A percentile compares a stretch with the other conserved stretches of the same genome.
Evolutionary conservation across 2,797 vertebrate species (phyloP).

Genomic region (Phataginus tetradactyla): DNA sequence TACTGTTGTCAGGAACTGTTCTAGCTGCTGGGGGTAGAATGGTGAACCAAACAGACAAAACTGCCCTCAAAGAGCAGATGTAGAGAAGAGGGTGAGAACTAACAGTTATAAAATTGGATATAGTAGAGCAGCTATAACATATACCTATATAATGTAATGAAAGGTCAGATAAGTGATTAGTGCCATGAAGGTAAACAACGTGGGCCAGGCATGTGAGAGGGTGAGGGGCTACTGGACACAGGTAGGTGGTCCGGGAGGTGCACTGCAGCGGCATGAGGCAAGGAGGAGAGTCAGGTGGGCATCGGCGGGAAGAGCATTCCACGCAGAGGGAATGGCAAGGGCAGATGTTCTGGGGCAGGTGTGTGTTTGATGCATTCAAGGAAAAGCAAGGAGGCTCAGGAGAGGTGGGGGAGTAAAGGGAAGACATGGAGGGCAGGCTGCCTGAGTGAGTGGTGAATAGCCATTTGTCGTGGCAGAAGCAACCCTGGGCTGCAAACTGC

Average conservation of each 20-base stretch:
- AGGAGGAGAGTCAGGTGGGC: background rate
- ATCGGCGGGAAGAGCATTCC: background rate
- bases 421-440: background rate
- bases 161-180: background rate
- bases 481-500: too few relatives aligned
- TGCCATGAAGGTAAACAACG: background rate
- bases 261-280: background rate
- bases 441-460: background rate
- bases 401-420: too few relatives aligned
- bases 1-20: background rate
- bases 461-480: rapidly evolving
- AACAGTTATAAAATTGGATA: background rate
- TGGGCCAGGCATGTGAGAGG: too few relatives aligned
- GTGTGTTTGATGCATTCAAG: rapidly evolving
- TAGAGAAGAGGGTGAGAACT: background rate
- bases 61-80: background rate
- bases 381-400: background rate
- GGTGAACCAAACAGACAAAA: background rate
- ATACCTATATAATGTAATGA: background rate
- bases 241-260: background rate
- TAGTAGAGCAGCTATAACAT: background rate
- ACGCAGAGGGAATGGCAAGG: background rate
- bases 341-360: background rate
- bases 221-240: rapidly evolving
- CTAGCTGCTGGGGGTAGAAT: too few relatives aligned